Evolutionary conservation across 2,113 vertebrate genomes (phyloP).

Genomic region (Calonectris borealis): DNA sequence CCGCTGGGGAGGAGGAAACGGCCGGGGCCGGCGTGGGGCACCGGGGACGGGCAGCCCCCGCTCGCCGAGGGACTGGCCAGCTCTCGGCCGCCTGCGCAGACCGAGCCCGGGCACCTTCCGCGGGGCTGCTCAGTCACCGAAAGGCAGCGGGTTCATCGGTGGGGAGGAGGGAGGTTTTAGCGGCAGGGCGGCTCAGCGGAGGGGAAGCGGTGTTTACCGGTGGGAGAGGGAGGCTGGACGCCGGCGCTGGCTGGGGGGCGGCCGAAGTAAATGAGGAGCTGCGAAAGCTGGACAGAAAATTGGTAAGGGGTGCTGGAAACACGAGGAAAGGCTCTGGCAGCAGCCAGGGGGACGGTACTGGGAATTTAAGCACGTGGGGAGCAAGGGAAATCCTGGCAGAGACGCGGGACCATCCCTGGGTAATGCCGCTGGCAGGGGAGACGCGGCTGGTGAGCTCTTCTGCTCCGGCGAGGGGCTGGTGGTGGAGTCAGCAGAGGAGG

Average conservation of each 20-base stretch:
- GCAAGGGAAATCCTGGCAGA: not conserved
- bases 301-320: not conserved
- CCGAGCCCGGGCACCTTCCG: not conserved
- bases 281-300: not conserved
- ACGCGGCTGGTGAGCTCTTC: too few relatives aligned
- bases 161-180: not conserved
- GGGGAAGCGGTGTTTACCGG: not conserved
- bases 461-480: not conserved
- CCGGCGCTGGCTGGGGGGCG: not conserved
- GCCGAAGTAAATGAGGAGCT: not conserved
- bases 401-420: not conserved
- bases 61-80: rapidly evolving
- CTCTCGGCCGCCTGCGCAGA: not conserved
- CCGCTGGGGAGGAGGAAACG: not conserved
- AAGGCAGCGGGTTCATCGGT: not conserved
- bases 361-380: not conserved
- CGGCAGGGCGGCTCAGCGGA: too few relatives aligned
- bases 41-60: not conserved
- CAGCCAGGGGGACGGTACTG: not conserved
- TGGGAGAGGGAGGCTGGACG: not conserved
- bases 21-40: not conserved
- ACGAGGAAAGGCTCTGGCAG: not conserved
- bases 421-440: rapidly evolving
- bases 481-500: not conserved
- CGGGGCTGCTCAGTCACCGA: not conserved